These are phyloP conservation scores for Cactoblastis cactorum DNA, from an alignment of 2,888 invertebrate species.

Conservation along the genomic window DNA sequence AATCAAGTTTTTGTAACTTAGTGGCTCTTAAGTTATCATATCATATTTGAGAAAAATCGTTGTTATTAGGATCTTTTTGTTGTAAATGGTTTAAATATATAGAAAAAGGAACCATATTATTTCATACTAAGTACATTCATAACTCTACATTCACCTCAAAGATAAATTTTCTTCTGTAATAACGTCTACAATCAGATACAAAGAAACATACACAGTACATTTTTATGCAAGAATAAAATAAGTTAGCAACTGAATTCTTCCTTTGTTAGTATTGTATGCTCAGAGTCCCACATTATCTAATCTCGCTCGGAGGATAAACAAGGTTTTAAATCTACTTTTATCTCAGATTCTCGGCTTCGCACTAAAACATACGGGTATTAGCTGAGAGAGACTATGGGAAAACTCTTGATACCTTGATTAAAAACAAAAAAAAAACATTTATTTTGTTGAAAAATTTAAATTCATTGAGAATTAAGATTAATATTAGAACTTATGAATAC, in stretches of 20 bases:
- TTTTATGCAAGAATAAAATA: background rate
- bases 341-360: background rate
- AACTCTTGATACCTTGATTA: background rate
- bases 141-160: too few species aligned
- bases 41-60: too few species aligned
- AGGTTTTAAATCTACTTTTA: constrained; percentile 7
- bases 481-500: background rate
- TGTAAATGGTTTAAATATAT: too few species aligned
- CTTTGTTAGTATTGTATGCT: background rate
- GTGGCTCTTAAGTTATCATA: too few species aligned
- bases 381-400: background rate
- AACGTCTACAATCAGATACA: too few species aligned
- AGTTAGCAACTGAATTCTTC: background rate
- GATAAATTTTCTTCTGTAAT: too few species aligned
- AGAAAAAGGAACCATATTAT: too few species aligned
- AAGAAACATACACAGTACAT: too few species aligned
- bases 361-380: background rate
- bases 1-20: too few species aligned
- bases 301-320: constrained; percentile 4
- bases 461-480: background rate
- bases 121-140: too few species aligned
- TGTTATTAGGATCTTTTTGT: too few species aligned
- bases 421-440: background rate
- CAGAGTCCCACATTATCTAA: background rate
- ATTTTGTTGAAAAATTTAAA: background rate